A percentile compares a stretch with the other conserved stretches of the same genome.
phyloP scores from a whole-genome alignment of 92 coral and sea anemone species.

The Muricea muricata region DNA sequence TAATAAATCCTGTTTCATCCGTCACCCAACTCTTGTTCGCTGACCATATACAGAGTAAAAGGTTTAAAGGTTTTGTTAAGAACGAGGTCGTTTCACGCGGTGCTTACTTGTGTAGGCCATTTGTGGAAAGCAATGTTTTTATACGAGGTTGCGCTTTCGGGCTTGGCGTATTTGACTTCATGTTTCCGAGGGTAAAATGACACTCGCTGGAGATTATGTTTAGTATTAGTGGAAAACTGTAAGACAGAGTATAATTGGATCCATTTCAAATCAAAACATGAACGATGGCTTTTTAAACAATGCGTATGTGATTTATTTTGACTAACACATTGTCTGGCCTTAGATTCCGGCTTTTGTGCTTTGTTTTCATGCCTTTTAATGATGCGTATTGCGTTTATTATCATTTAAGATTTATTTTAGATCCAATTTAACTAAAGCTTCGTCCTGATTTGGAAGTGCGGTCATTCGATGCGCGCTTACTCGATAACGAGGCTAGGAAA shows the following conservation, averaged over 20 bases:
- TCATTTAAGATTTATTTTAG: not conserved
- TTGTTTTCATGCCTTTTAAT: not conserved
- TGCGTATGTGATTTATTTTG: not conserved
- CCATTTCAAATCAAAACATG: not conserved
- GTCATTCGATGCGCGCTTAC: not conserved
- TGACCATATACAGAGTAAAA: too few relatives aligned
- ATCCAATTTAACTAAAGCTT: not conserved
- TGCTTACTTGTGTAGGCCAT: not conserved
- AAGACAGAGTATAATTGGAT: not conserved
- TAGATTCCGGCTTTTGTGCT: conserved; percentile 11
- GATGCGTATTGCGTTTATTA: not conserved
- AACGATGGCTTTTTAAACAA: not conserved
- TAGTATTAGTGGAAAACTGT: too few relatives aligned
- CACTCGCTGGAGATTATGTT: too few relatives aligned
- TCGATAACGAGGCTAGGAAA: not conserved
- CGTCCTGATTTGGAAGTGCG: not conserved
- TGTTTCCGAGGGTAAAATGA: too few relatives aligned
- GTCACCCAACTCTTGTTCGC: too few relatives aligned
- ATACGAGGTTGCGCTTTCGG: too few relatives aligned
- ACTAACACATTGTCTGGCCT: not conserved
- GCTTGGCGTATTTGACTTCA: too few relatives aligned
- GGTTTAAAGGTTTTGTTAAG: not conserved
- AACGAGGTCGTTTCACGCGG: not conserved
- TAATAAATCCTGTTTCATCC: not conserved
- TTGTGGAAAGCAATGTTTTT: too few relatives aligned